Conservation (phyloP, 2,888 invertebrate genomes). For the Anticlea derivata region DNA sequence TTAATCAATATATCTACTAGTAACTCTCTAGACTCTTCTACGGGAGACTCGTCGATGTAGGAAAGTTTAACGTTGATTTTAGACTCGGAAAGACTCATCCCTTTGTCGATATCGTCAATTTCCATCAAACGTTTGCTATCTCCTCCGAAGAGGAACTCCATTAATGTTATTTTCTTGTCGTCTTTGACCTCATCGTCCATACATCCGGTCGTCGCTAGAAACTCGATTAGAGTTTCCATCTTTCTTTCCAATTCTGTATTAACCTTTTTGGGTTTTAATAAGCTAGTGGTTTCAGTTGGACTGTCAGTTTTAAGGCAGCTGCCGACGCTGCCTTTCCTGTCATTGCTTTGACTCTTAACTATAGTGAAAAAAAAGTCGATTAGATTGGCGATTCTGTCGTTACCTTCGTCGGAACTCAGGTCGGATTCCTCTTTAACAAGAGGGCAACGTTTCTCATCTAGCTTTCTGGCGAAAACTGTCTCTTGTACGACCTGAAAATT, state of each 20-base stretch:
- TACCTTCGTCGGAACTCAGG: constrained; percentile 67
- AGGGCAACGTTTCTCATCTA: constrained; percentile 70
- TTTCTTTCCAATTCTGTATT: constrained; percentile 75
- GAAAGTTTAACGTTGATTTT: constrained; percentile 68
- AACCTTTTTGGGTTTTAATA: constrained; percentile 54
- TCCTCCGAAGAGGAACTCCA: constrained; percentile 77
- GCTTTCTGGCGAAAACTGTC: constrained; percentile 65
- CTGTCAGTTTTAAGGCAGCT: constrained; percentile 76
- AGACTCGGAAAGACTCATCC: constrained; percentile 65
- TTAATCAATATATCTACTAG: constrained; percentile 76
- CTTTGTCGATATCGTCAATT: constrained; percentile 51
- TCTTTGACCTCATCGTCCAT: constrained; percentile 66
- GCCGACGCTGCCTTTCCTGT: constrained; percentile 69
- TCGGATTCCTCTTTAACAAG: constrained; percentile 76
- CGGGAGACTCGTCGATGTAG: constrained; percentile 77
- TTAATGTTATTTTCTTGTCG: constrained; percentile 75
- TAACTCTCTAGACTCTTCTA: constrained; percentile 66
- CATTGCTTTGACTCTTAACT: constrained; percentile 75
- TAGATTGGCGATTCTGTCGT: constrained; percentile 72
- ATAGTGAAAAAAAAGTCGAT: constrained; percentile 81
- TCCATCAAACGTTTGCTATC: constrained; percentile 67
- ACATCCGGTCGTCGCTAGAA: constrained; percentile 72
- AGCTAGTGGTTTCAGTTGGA: constrained; percentile 49
- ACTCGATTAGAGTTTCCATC: constrained; percentile 79
- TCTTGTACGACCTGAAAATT: constrained; percentile 74